These are phyloP conservation scores for Lepus timidus DNA, from an alignment of 2,113 vertebrate species.

Conservation along the genomic window DNA sequence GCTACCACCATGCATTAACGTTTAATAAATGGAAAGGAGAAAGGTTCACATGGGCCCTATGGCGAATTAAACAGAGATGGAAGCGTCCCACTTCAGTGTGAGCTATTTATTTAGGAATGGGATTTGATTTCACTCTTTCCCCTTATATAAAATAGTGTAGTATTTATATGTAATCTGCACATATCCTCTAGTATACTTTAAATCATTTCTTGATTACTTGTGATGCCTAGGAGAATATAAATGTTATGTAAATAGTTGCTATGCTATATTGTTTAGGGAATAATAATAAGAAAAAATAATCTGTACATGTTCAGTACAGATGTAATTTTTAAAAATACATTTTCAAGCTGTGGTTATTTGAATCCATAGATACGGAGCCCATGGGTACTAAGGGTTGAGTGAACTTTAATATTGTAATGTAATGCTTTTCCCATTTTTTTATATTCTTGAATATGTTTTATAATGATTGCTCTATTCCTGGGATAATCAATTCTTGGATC, in stretches of 20 bases:
- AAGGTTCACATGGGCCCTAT: not conserved
- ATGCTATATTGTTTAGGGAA: too few species aligned
- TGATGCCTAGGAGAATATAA: too few species aligned
- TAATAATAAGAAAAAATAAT: not conserved
- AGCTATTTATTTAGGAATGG: not conserved
- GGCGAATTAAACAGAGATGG: not conserved
- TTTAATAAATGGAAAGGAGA: not conserved
- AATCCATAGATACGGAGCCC: too few species aligned
- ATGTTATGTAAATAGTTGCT: too few species aligned
- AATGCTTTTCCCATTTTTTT: slow-evolving; percentile 4
- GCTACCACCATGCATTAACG: not conserved
- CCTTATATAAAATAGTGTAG: too few species aligned
- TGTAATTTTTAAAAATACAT: too few species aligned
- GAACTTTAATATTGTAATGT: slow-evolving; percentile 42
- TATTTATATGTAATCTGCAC: too few species aligned
- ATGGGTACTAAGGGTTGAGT: too few species aligned
- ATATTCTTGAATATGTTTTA: not conserved
- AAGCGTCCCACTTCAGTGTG: not conserved
- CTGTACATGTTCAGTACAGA: not conserved
- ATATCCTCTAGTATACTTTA: too few species aligned
- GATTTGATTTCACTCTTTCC: not conserved
- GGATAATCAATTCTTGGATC: not conserved
- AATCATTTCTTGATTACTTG: too few species aligned
- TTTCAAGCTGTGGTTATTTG: too few species aligned
- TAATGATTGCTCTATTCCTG: not conserved